Percentiles rank a stretch among this genome's conserved stretches.
Evolutionary conservation across 1,140 invertebrate species (phyloP).

Genomic region (Brachionus rotundiformis): DNA sequence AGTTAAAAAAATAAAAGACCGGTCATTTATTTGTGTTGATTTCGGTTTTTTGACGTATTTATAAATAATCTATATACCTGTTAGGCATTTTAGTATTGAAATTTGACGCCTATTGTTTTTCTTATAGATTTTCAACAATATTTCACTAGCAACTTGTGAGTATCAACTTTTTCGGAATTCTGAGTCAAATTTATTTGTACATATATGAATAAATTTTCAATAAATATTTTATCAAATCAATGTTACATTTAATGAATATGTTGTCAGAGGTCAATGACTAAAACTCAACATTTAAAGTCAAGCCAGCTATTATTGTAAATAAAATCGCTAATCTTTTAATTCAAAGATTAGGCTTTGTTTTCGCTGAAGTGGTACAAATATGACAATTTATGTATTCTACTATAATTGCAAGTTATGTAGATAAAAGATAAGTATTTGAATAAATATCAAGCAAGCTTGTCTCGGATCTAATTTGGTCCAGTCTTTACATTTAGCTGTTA

Average conservation of each 20-base stretch:
- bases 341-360: neutral
- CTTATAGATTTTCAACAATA: slow-evolving; percentile 25
- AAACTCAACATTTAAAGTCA: slow-evolving; percentile 13
- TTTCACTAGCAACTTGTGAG: slow-evolving; percentile 32
- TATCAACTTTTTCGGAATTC: neutral
- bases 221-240: slow-evolving; percentile 43
- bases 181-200: neutral
- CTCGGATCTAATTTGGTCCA: neutral
- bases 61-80: slow-evolving; percentile 38
- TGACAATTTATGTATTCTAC: slow-evolving; percentile 18
- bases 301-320: slow-evolving; percentile 26
- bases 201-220: slow-evolving; percentile 35
- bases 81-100: slow-evolving; percentile 37
- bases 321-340: slow-evolving; percentile 29
- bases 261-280: slow-evolving; percentile 2
- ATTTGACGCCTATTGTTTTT: slow-evolving; percentile 39
- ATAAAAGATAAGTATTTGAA: neutral
- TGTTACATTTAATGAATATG: neutral
- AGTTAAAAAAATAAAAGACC: slow-evolving; percentile 11
- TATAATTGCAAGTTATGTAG: slow-evolving; percentile 20
- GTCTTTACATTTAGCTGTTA: slow-evolving; percentile 38
- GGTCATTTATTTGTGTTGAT: neutral
- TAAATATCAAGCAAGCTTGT: slow-evolving; percentile 25
- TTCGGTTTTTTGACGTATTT: slow-evolving; percentile 38
- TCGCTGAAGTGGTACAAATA: neutral